Evolutionary conservation across 2,888 invertebrate species (phyloP).

Genomic region (Ariolimax columbianus): DNA sequence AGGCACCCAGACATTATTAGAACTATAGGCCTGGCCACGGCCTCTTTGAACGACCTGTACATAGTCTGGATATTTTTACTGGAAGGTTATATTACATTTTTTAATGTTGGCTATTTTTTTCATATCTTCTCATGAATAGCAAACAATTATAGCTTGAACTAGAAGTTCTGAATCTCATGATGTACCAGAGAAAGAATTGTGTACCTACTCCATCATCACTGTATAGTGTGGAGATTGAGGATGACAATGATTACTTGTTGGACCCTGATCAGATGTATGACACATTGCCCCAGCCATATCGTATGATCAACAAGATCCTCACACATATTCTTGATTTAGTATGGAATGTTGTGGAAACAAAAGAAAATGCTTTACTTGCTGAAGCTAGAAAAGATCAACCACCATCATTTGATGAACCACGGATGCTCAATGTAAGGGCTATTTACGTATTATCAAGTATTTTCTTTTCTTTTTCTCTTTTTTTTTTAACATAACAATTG

Average conservation of each 20-base stretch:
- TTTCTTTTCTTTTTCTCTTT: neutral
- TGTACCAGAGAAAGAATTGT: slow-evolving; percentile 73
- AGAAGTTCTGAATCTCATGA: slow-evolving; percentile 51
- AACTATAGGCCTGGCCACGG: too few relatives aligned
- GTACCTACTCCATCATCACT: slow-evolving; percentile 72
- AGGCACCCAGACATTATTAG: too few relatives aligned
- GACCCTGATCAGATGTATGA: slow-evolving; percentile 75
- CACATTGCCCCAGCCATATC: slow-evolving; percentile 75
- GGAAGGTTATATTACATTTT: too few relatives aligned
- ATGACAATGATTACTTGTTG: slow-evolving; percentile 72
- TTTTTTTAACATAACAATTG: neutral
- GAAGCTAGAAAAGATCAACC: slow-evolving; percentile 68
- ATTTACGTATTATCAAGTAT: too few relatives aligned
- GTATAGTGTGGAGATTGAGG: slow-evolving; percentile 66
- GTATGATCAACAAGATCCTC: slow-evolving; percentile 75
- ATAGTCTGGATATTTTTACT: too few relatives aligned
- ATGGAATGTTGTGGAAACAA: slow-evolving; percentile 69
- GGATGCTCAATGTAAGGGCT: slow-evolving; percentile 56
- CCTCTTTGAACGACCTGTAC: too few relatives aligned
- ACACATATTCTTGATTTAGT: slow-evolving; percentile 69
- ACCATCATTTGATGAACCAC: slow-evolving; percentile 68
- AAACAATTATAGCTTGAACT: neutral
- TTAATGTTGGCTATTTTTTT: too few relatives aligned
- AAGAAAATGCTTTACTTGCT: slow-evolving; percentile 65
- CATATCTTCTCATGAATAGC: neutral